Evolutionary conservation across 2,797 vertebrate genomes (phyloP).

Genomic region (Vireo griseus): DNA sequence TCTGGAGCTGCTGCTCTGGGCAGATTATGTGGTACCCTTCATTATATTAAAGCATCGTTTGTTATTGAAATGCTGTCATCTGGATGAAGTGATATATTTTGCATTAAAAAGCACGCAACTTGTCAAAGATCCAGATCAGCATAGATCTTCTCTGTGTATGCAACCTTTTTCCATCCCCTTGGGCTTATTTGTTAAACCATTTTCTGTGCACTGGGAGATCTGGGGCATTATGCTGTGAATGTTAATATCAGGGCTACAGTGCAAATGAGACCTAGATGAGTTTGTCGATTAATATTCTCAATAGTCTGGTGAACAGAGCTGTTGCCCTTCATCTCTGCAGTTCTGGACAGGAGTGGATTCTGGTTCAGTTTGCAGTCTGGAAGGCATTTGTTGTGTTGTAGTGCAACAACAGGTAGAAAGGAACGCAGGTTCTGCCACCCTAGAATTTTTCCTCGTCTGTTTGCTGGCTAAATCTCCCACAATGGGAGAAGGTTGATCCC

Average conservation of each 20-base stretch:
- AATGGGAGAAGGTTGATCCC: not conserved
- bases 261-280: not conserved
- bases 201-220: not conserved
- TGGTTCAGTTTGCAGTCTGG: not conserved
- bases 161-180: not conserved
- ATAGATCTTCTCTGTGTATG: not conserved
- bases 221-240: not conserved
- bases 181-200: not conserved
- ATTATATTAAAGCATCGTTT: not conserved
- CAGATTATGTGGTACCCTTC: not conserved
- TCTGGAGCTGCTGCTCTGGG: not conserved
- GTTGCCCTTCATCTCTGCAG: not conserved
- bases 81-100: not conserved
- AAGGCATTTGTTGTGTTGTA: not conserved
- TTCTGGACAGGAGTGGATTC: not conserved
- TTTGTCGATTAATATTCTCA: not conserved
- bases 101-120: not conserved
- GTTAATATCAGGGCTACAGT: not conserved
- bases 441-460: not conserved
- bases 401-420: not conserved
- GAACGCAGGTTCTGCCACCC: not conserved
- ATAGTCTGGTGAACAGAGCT: not conserved
- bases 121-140: not conserved
- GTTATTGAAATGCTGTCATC: not conserved
- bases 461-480: not conserved